Conservation (phyloP, 1,140 invertebrate species). For the Heliconius himera region DNA sequence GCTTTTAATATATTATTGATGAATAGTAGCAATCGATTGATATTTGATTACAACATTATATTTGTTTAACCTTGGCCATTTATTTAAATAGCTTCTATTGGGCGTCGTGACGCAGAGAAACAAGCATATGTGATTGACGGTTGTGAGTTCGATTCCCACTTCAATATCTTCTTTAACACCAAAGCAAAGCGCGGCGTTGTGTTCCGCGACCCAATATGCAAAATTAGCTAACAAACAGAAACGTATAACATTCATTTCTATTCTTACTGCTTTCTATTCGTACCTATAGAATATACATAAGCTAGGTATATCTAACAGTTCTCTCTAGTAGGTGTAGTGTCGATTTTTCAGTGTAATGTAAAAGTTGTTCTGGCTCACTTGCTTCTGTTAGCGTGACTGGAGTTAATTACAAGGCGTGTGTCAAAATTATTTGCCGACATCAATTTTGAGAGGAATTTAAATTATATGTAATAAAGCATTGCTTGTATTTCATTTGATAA, state of each 20-base stretch:
- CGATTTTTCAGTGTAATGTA: constrained; percentile 28
- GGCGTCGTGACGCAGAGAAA: no score
- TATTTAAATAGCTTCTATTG: neutral
- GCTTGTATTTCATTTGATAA: constrained; percentile 11
- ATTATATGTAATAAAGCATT: constrained; percentile 37
- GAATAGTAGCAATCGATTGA: neutral
- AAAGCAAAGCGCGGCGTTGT: no score
- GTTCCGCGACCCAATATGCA: no score
- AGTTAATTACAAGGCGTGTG: constrained; percentile 54
- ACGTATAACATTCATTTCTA: no score
- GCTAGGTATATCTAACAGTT: neutral
- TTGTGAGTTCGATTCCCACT: no score
- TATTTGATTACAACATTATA: neutral
- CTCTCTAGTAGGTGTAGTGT: neutral
- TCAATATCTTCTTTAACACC: no score
- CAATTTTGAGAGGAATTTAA: constrained; percentile 47
- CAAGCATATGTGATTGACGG: no score
- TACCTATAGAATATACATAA: no score
- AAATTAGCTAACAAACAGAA: no score
- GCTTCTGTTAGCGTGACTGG: constrained; percentile 45
- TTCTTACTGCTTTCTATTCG: no score
- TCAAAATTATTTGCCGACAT: constrained; percentile 56
- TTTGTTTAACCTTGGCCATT: neutral
- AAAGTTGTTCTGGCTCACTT: constrained; percentile 26
- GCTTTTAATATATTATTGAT: constrained; percentile 1